A percentile compares a stretch with the other conserved stretches of the same genome.
phyloP scores from a whole-genome alignment of 2,113 vertebrate species.

The Phylloscopus trochilus region DNA sequence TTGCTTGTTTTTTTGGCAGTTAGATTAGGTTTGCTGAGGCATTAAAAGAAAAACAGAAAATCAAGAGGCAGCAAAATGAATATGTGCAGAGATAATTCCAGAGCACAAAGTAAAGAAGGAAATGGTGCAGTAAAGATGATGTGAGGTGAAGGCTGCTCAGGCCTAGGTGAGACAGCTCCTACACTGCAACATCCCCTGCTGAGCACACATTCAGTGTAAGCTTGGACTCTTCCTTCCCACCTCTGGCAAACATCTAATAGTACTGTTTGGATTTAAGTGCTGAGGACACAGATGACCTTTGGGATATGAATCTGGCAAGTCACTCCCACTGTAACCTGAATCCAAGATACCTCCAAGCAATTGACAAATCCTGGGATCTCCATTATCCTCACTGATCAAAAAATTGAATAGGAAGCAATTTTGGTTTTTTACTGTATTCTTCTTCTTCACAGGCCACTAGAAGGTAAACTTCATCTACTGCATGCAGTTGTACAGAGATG shows the following conservation, averaged over 20 bases:
- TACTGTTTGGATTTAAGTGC: not conserved
- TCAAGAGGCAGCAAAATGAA: not conserved
- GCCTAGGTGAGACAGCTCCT: not conserved
- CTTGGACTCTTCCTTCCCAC: not conserved
- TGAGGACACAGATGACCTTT: not conserved
- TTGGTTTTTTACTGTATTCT: not conserved
- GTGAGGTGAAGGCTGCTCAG: not conserved
- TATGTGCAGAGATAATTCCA: not conserved
- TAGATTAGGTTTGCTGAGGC: not conserved
- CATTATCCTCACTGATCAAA: not conserved
- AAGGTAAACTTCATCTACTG: not conserved
- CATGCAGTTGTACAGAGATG: not conserved
- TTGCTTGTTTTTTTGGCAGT: not conserved
- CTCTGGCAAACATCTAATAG: not conserved
- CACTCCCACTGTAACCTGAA: not conserved
- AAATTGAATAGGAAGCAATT: not conserved
- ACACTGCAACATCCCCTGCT: not conserved
- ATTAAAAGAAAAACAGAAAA: not conserved
- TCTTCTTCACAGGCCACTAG: not conserved
- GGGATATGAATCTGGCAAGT: not conserved
- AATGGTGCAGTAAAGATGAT: not conserved
- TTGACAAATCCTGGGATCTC: not conserved
- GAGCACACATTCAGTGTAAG: not conserved
- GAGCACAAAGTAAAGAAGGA: not conserved
- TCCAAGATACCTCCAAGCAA: not conserved